A percentile compares a stretch with the other conserved stretches of the same genome.
phyloP scores from a whole-genome alignment of 2,797 vertebrate genomes.

The Salmo trutta region DNA sequence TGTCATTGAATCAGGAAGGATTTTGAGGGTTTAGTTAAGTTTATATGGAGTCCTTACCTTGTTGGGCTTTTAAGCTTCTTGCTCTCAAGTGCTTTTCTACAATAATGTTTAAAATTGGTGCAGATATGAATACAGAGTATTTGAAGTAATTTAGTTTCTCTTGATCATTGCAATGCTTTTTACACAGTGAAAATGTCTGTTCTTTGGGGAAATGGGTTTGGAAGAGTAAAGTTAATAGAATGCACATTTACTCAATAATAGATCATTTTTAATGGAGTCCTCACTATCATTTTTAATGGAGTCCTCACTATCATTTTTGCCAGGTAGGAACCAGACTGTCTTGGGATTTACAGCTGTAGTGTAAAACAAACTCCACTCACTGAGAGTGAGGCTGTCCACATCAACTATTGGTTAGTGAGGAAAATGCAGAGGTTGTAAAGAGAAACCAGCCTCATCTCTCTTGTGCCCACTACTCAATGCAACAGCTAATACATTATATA shows the following conservation, averaged over 20 bases:
- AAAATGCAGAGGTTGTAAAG: slow-evolving; percentile 54
- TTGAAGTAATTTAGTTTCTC: background rate
- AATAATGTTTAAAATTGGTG: no score
- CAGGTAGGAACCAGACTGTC: slow-evolving; percentile 24
- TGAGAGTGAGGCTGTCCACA: slow-evolving; percentile 18
- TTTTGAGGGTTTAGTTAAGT: background rate
- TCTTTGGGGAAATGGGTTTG: background rate
- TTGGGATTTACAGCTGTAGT: slow-evolving; percentile 48
- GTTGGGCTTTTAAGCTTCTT: background rate
- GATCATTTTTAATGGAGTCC: slow-evolving; percentile 1
- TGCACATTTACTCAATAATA: background rate
- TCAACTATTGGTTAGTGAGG: slow-evolving; percentile 49
- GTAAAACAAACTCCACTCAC: slow-evolving; percentile 46
- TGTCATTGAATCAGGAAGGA: no score
- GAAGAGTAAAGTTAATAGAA: slow-evolving; percentile 7
- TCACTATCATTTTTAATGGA: slow-evolving; percentile 11
- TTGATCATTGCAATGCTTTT: background rate
- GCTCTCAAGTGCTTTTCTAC: no score
- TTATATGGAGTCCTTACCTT: background rate
- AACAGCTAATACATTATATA: slow-evolving; percentile 73
- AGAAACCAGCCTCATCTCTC: slow-evolving; percentile 57
- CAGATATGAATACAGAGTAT: background rate
- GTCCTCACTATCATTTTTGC: slow-evolving; percentile 14
- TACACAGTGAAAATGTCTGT: background rate
- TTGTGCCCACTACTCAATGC: slow-evolving; percentile 55